Conservation (phyloP, 2,113 vertebrate species). For the Sander lucioperca region DNA sequence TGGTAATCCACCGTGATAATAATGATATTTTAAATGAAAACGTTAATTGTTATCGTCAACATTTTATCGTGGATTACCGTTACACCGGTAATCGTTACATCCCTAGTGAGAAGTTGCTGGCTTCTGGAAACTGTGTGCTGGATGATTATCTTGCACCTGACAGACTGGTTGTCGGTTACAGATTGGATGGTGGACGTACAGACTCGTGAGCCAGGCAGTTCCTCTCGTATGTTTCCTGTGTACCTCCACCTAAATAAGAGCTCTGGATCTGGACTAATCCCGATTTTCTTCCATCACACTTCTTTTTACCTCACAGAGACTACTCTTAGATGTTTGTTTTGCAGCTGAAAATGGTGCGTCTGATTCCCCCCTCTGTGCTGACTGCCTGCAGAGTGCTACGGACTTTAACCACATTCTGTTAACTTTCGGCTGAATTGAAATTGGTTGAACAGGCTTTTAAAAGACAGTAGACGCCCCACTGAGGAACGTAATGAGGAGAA, state of each 20-base stretch:
- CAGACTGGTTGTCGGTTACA: background rate
- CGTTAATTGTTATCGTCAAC: too few species aligned
- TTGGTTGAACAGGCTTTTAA: slow-evolving; percentile 42
- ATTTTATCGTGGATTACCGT: too few species aligned
- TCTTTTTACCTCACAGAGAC: background rate
- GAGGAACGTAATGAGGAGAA: slow-evolving; percentile 40
- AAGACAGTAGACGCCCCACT: slow-evolving; percentile 23
- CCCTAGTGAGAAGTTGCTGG: too few species aligned
- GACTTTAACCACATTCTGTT: slow-evolving; percentile 25
- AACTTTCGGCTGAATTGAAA: slow-evolving; percentile 25
- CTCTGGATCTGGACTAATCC: slow-evolving; percentile 5
- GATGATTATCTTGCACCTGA: background rate
- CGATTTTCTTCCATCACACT: background rate
- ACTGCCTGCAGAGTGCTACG: background rate
- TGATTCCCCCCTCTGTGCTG: background rate
- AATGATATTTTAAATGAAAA: too few species aligned
- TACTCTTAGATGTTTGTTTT: background rate
- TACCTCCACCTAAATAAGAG: background rate
- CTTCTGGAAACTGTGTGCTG: slow-evolving; percentile 3
- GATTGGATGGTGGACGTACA: background rate
- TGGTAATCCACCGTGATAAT: too few species aligned
- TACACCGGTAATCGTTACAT: too few species aligned
- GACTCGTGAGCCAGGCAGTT: background rate
- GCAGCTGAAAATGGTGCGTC: background rate
- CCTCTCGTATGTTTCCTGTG: background rate